These are phyloP conservation scores for Antheraea mylitta DNA, from an alignment of 1,140 invertebrate genomes.

Conservation along the genomic window DNA sequence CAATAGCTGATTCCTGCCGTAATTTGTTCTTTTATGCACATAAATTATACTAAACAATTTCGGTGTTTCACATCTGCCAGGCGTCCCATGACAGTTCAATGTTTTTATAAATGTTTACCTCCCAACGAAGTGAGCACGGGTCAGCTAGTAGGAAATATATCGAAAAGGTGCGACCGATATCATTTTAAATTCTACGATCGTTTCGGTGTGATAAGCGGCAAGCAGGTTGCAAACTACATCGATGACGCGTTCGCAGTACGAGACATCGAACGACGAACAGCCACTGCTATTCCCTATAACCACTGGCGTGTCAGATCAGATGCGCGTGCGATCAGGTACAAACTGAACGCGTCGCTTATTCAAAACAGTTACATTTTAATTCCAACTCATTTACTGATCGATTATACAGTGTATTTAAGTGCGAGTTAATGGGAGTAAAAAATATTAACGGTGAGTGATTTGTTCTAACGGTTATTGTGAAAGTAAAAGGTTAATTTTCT, in stretches of 20 bases:
- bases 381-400: background rate
- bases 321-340: slow-evolving; percentile 39
- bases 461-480: slow-evolving; percentile 38
- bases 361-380: slow-evolving; percentile 13
- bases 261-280: slow-evolving; percentile 26
- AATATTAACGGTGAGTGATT: slow-evolving; percentile 41
- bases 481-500: slow-evolving; percentile 40
- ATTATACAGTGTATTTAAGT: slow-evolving; percentile 5
- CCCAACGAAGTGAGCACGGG: no score
- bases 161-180: background rate
- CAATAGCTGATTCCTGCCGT: no score
- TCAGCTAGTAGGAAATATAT: background rate
- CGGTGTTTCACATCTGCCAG: no score
- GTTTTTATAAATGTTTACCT: no score
- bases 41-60: no score
- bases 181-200: background rate
- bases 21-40: no score
- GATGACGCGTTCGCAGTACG: slow-evolving; percentile 27
- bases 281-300: slow-evolving; percentile 14
- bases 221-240: slow-evolving; percentile 41
- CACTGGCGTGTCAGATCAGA: slow-evolving; percentile 38
- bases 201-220: slow-evolving; percentile 35
- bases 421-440: slow-evolving; percentile 35
- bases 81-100: no score
- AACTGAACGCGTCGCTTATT: slow-evolving; percentile 31